Base-by-base conservation (phyloP, 2,888 invertebrate genomes). In the Eristalis tenax region DNA sequence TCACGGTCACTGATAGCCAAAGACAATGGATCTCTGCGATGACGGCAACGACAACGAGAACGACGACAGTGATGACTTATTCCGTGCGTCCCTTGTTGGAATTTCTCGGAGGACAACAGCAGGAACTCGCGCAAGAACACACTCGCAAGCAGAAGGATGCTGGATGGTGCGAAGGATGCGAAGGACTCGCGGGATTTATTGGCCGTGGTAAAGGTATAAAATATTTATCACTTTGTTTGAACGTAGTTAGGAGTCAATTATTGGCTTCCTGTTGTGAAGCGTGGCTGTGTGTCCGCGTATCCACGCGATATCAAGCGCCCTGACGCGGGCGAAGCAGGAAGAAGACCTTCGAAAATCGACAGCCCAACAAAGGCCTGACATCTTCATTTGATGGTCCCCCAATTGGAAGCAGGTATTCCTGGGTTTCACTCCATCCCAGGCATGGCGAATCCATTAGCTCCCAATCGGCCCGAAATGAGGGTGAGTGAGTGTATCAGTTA, bases 1-100 rank as follows among this genome's bases (percentile, higher is more conserved):
- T 87, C 87, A 87, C 87, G 83, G 87, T 83, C 87, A 73, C 87
- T 87, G 87, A 87, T 87, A 80, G 83, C 71, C 32, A 18, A 32
- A 26, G 8, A 87, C 83, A 87, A 87, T 79, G 22, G 66, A 22
- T 28, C 59, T 50, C 8, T 18, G 18, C 50, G 50, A 50, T 6
- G 50, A 18, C 71, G 22, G 68, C 59, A 28, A 50, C 23, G 4
- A 18, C 35, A 35, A 56, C 38, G 61, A 43, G 22, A 1, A 10
- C 76, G 13, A 75, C 43, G 32, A 50, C 10, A 11, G 23, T 13
- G 59, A 63, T 32, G 66, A 57, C 38, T 76, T 87, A 26, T 28
- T 18, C 18, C 18, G 26, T 13, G 23, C 26, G 59, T 10, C 59
- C 26, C 26, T 87, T 83, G 80, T 69, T 66, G 73, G 78, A 40